Evolutionary conservation across 2,797 vertebrate species (phyloP).

Genomic region (Paedocypris micromegethes): DNA sequence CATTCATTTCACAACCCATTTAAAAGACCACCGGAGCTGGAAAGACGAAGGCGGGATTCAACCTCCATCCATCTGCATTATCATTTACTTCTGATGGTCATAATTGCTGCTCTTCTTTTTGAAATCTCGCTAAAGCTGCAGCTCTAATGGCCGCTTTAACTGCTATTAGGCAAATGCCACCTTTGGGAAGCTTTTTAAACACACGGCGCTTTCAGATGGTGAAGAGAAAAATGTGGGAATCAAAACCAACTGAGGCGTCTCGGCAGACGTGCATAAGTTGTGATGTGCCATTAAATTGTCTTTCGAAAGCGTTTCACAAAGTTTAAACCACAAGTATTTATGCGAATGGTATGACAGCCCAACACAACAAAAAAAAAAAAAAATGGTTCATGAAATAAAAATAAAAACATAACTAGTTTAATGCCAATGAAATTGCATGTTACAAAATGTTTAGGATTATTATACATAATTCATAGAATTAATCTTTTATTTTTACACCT

Average conservation of each 20-base stretch:
- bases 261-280: not conserved
- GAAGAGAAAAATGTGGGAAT: conserved; percentile 19
- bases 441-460: too few species aligned
- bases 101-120: conserved; percentile 52
- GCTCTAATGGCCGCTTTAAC: conserved; percentile 45
- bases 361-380: too few species aligned
- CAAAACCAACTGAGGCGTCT: conserved; percentile 12
- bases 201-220: conserved; percentile 10
- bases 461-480: too few species aligned
- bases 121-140: conserved; percentile 50
- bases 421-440: too few species aligned
- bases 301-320: not conserved
- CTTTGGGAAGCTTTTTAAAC: conserved; percentile 29
- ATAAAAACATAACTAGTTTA: too few species aligned
- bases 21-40: conserved; percentile 36
- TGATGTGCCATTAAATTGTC: not conserved
- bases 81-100: conserved; percentile 48
- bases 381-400: too few species aligned
- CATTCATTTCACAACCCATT: conserved; percentile 70
- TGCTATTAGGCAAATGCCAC: conserved; percentile 55
- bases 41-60: conserved; percentile 11
- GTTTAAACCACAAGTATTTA: too few species aligned
- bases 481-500: too few species aligned
- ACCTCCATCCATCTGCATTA: conserved; percentile 41
- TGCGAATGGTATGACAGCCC: too few species aligned